These are phyloP conservation scores for Rhaphigaster nebulosa DNA, from an alignment of 2,888 invertebrate genomes.

Conservation along the genomic window DNA sequence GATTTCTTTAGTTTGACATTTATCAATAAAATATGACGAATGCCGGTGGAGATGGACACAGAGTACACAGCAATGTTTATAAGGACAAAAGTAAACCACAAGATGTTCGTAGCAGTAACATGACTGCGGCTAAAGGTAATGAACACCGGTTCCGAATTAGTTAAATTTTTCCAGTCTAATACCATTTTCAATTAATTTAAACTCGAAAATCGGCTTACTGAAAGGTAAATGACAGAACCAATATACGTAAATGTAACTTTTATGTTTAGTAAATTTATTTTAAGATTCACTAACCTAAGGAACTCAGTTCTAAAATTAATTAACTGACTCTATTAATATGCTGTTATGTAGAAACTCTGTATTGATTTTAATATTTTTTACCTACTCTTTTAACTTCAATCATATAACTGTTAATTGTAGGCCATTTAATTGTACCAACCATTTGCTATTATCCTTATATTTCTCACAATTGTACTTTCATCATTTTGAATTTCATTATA, in stretches of 20 bases:
- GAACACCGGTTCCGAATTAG: slow-evolving; percentile 60
- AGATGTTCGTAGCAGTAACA: slow-evolving; percentile 95
- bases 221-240: background rate
- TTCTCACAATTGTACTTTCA: too few relatives aligned
- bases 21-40: slow-evolving; percentile 69
- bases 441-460: too few relatives aligned
- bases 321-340: background rate
- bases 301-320: background rate
- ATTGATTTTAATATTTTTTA: background rate
- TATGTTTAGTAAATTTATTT: background rate
- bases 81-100: slow-evolving; percentile 95
- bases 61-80: slow-evolving; percentile 73
- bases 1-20: slow-evolving; percentile 12
- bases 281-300: background rate
- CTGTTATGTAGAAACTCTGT: background rate
- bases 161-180: background rate
- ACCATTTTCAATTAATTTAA: background rate
- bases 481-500: background rate
- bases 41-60: slow-evolving; percentile 70
- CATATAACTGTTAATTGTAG: too few relatives aligned
- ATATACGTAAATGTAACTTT: background rate
- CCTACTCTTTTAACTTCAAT: background rate
- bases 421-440: too few relatives aligned
- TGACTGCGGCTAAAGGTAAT: slow-evolving; percentile 96
- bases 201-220: too few relatives aligned